Evolutionary conservation across 2,113 vertebrate species (phyloP).

Genomic region (Sakesphorus luctuosus): DNA sequence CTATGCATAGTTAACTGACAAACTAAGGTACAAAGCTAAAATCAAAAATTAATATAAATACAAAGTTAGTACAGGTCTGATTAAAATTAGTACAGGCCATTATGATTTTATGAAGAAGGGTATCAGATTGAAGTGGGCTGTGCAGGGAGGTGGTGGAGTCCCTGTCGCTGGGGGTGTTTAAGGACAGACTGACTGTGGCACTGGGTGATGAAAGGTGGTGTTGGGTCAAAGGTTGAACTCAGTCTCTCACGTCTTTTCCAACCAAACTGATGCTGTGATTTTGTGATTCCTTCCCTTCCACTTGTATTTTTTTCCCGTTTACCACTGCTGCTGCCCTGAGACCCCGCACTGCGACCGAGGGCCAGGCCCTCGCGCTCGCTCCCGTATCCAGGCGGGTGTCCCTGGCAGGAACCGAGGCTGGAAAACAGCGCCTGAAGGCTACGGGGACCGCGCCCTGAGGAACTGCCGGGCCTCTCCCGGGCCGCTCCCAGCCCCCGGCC

Average conservation of each 20-base stretch:
- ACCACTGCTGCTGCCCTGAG: background rate
- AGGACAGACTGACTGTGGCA: too few relatives aligned
- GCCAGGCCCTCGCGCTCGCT: too few relatives aligned
- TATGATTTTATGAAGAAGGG: too few relatives aligned
- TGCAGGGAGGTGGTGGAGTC: background rate
- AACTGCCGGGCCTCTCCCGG: rapidly evolving
- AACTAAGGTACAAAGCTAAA: too few relatives aligned
- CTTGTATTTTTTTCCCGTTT: background rate
- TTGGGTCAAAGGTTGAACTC: background rate
- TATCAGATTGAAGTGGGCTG: background rate
- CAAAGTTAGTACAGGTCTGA: too few relatives aligned
- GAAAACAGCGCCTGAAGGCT: rapidly evolving
- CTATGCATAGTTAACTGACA: too few relatives aligned
- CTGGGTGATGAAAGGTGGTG: too few relatives aligned
- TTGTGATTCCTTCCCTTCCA: background rate
- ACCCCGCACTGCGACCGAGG: rapidly evolving
- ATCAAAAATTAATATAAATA: too few relatives aligned
- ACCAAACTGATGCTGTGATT: background rate
- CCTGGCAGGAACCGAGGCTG: rapidly evolving
- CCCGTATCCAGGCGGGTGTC: rapidly evolving
- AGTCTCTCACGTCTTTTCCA: background rate
- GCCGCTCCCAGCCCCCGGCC: too few relatives aligned
- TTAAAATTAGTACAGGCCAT: too few relatives aligned
- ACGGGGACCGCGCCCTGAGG: rapidly evolving
- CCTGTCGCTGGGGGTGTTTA: too few relatives aligned